Conservation (phyloP, 92 coral and sea anemone species). For the Epizoanthus illoricatus region DNA sequence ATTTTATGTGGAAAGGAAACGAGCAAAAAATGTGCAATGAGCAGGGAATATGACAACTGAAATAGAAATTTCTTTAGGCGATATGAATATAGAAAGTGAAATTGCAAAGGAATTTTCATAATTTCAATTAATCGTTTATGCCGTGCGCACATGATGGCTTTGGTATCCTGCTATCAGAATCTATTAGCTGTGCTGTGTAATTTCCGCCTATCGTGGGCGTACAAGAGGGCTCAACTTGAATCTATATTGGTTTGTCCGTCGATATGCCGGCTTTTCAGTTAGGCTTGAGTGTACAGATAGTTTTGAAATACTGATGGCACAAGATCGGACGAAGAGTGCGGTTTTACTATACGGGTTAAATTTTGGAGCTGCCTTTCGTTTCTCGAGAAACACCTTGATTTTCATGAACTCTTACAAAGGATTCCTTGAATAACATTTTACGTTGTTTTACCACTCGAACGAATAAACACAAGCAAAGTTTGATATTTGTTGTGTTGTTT, state of each 20-base stretch:
- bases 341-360: background rate
- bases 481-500: conserved; percentile 25
- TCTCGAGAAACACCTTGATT: background rate
- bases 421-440: background rate
- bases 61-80: background rate
- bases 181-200: conserved; percentile 32
- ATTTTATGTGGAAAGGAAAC: background rate
- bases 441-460: conserved; percentile 19
- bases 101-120: conserved; percentile 3
- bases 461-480: background rate
- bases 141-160: conserved; percentile 12
- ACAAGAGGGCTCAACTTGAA: background rate
- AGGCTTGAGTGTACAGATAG: conserved; percentile 17
- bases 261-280: conserved; percentile 11
- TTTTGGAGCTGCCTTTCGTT: background rate
- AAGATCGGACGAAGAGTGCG: background rate
- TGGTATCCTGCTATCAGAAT: conserved; percentile 19
- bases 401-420: background rate
- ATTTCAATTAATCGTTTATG: conserved; percentile 14
- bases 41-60: background rate
- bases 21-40: background rate
- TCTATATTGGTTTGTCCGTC: conserved; percentile 26
- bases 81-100: conserved; percentile 13
- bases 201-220: conserved; percentile 45
- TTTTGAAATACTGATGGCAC: no score